Base-by-base conservation (phyloP, 2,797 vertebrate species). In the Siniperca undulata region DNA sequence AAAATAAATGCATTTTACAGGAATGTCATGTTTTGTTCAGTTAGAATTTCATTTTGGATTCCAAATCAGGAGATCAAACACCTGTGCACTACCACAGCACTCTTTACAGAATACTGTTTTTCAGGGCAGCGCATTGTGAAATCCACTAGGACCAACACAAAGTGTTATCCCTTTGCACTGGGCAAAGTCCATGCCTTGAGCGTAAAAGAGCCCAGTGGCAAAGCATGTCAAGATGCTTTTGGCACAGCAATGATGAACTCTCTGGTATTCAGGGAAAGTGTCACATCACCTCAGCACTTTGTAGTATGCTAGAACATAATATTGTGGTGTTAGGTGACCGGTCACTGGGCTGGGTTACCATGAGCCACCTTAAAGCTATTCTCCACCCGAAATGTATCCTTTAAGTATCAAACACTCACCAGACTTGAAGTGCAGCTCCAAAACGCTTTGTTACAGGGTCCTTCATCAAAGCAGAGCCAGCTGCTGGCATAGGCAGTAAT, bases 11-110 rank as follows among this genome's bases (percentile, higher is more conserved):
- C 30, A 70, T 52, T 53, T 75, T 44, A 5, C 42, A 40, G 22
- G 24, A 80, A 77, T 60, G 60, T 42, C 19, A 20, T 67, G 20
- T 24, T 74, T 78, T 64, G 17, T 66, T 50, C 2, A 3, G 27
- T 10, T 53, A 6, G 20, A 55, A 66, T 59, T 70, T 24, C n/a
- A 17, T n/a, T 64, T 62, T 48, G 11, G 24, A 60, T 24, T 80
- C 11, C 10, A 61, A 4, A n/a, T 24, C 2, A n/a, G 50, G 13
- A 56, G 72, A 66, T 52, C 11, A 56, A 61, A 62, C 6, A 55
- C 16, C 17, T 46, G 44, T 44, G 24, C 12, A 16, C 56, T 7
- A 30, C 12, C 30, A 24, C 19, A 50, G 11, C 65, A 52, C 42
- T 70, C 44, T 55, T 46, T 10, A 17, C 20, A 19, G 27, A 56